Percentiles rank a stretch among this genome's conserved stretches.
phyloP scores from a whole-genome alignment of 2,113 vertebrate genomes.

The Ornithorhynchus anatinus region DNA sequence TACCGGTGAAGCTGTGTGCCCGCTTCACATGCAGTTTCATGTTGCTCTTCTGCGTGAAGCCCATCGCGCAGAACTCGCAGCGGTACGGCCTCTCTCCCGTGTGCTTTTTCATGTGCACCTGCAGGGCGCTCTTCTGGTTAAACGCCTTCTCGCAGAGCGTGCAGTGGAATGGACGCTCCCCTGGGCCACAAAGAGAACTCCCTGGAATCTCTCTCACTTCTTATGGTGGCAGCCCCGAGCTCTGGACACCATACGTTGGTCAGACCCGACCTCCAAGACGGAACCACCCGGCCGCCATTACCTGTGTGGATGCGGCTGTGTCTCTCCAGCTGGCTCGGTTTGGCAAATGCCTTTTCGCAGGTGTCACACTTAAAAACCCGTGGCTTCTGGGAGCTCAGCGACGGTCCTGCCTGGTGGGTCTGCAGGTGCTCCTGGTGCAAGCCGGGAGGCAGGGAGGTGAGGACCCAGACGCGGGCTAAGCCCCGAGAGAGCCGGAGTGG shows the following conservation, averaged over 20 bases:
- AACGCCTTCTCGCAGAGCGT: constrained; percentile 92
- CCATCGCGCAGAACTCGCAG: constrained; percentile 91
- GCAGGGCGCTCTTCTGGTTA: constrained; percentile 98
- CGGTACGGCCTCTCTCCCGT: constrained; percentile 95
- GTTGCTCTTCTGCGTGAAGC: constrained; percentile 98
- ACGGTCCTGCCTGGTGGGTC: constrained; percentile 91
- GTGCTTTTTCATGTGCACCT: constrained; percentile 97
- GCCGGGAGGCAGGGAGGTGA: too few relatives aligned
- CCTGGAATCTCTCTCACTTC: too few relatives aligned
- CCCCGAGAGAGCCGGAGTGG: too few relatives aligned
- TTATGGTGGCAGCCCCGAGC: too few relatives aligned
- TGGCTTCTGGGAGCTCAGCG: constrained; percentile 91
- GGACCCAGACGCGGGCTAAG: too few relatives aligned
- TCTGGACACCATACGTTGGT: too few relatives aligned
- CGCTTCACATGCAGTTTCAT: constrained; percentile 98
- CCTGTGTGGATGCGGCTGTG: constrained; percentile 97
- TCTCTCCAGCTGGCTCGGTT: constrained; percentile 95
- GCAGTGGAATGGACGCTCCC: constrained; percentile 93
- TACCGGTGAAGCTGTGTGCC: constrained; percentile 85
- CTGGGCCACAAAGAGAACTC: constrained; percentile 67
- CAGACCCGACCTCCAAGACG: too few relatives aligned
- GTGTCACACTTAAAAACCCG: constrained; percentile 88
- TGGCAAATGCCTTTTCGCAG: constrained; percentile 94
- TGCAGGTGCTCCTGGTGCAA: constrained; percentile 88
- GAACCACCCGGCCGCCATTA: constrained; percentile 49